Evolutionary conservation across 23 tunicate genomes (phyloP).

Genomic region (Ascidia mentula): DNA sequence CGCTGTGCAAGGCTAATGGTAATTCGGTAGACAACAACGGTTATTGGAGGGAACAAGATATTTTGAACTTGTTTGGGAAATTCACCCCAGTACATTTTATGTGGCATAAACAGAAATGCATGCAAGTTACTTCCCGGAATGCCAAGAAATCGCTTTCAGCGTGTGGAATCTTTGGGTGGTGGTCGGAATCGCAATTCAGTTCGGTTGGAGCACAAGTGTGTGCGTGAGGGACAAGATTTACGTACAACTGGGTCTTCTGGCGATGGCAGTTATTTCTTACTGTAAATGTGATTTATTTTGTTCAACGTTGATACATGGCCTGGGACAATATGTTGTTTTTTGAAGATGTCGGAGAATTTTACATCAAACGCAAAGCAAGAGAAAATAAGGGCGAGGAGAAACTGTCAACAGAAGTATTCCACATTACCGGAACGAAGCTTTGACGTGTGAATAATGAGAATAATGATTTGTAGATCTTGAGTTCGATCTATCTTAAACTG

Average conservation of each 20-base stretch:
- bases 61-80: too few relatives aligned
- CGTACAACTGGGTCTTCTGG: conserved; percentile 33
- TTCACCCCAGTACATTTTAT: too few relatives aligned
- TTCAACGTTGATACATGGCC: background rate
- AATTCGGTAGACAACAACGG: too few relatives aligned
- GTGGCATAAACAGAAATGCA: conserved; percentile 54
- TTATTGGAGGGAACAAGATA: too few relatives aligned
- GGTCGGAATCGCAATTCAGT: conserved; percentile 48
- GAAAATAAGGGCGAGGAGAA: background rate
- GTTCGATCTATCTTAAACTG: too few relatives aligned
- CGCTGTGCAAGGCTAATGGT: too few relatives aligned
- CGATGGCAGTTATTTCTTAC: conserved; percentile 16
- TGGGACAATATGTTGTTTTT: background rate
- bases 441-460: too few relatives aligned
- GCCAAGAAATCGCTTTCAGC: conserved; percentile 38
- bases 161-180: conserved; percentile 47
- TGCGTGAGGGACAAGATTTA: conserved; percentile 45
- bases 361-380: background rate
- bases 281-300: conserved; percentile 10
- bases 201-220: conserved; percentile 45
- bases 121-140: conserved; percentile 25
- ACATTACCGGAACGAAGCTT: too few relatives aligned
- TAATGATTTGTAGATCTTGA: too few relatives aligned
- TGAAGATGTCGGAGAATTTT: background rate
- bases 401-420: too few relatives aligned